Evolutionary conservation across 2,113 vertebrate genomes (phyloP).

Genomic region (Pampusana beccarii): DNA sequence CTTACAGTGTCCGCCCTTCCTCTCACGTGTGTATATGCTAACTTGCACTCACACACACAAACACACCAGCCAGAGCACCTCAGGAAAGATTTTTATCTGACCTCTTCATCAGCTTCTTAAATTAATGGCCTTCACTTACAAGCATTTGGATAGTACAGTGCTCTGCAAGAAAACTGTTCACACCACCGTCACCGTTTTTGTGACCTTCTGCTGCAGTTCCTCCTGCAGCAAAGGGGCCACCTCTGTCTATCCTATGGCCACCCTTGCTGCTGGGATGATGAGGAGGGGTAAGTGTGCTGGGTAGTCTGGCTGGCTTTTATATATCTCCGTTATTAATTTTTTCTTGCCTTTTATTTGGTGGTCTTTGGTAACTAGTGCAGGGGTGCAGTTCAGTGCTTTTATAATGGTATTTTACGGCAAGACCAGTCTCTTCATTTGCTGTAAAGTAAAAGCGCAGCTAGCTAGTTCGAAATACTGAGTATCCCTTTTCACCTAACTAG

Average conservation of each 20-base stretch:
- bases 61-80: neutral
- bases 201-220: neutral
- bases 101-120: neutral
- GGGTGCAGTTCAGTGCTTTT: neutral
- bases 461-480: neutral
- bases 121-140: neutral
- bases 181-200: neutral
- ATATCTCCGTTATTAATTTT: neutral
- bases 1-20: neutral
- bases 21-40: accelerated
- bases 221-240: neutral
- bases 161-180: neutral
- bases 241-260: neutral
- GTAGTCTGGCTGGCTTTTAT: neutral
- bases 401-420: neutral
- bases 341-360: neutral
- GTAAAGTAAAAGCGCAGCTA: neutral
- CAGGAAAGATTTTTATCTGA: neutral
- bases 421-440: neutral
- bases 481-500: neutral
- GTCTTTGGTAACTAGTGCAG: neutral
- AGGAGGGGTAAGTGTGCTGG: neutral
- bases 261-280: neutral
- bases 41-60: accelerated
- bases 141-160: neutral